Conservation (phyloP, 2,113 vertebrate genomes). For the Gambusia affinis region DNA sequence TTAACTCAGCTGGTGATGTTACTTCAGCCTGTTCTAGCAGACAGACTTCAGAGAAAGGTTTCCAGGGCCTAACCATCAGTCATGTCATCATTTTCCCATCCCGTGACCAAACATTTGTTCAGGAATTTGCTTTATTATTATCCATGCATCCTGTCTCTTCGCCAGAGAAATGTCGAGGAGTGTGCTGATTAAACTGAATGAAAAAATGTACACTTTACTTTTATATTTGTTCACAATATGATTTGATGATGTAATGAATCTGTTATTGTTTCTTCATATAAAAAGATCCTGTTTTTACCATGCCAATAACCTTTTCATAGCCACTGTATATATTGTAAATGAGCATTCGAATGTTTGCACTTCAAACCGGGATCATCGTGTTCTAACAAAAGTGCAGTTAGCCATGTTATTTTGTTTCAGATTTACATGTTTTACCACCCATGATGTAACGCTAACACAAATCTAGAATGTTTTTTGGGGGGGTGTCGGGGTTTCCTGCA, state of each 20-base stretch:
- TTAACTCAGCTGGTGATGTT: slow-evolving; percentile 49
- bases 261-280: slow-evolving; percentile 10
- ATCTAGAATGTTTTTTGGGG: slow-evolving; percentile 4
- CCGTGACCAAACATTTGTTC: slow-evolving; percentile 65
- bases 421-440: slow-evolving; percentile 26
- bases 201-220: not conserved
- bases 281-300: slow-evolving; percentile 34
- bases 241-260: slow-evolving; percentile 20
- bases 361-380: slow-evolving; percentile 1
- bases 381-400: slow-evolving; percentile 1
- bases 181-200: slow-evolving; percentile 39
- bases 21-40: slow-evolving; percentile 5
- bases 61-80: not conserved
- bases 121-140: slow-evolving; percentile 36
- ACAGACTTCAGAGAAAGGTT: slow-evolving; percentile 13
- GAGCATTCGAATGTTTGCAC: slow-evolving; percentile 34
- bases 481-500: not conserved
- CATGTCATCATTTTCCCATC: slow-evolving; percentile 37
- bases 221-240: slow-evolving; percentile 39
- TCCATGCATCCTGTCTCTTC: slow-evolving; percentile 33
- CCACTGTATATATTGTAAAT: slow-evolving; percentile 37
- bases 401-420: not conserved
- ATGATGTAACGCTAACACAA: not conserved
- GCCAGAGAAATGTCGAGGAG: slow-evolving; percentile 23
- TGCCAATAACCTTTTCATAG: slow-evolving; percentile 41